These are phyloP conservation scores for Campoletis raptor DNA, from an alignment of 2,888 invertebrate genomes.

Conservation along the genomic window DNA sequence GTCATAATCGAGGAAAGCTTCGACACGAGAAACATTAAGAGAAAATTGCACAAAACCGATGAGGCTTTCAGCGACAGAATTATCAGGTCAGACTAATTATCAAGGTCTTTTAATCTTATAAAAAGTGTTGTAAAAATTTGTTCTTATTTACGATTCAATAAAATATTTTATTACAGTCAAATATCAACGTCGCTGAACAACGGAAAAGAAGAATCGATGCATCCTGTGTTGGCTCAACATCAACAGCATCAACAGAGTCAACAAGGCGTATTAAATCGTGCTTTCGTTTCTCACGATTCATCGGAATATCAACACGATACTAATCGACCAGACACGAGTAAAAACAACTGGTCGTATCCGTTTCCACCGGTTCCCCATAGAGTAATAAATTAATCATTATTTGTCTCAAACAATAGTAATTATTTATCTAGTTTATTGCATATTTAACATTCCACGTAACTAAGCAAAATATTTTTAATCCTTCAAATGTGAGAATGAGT, in stretches of 20 bases:
- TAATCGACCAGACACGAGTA: conserved; percentile 75
- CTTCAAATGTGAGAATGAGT: background rate
- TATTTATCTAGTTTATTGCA: conserved; percentile 28
- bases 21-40: conserved; percentile 86
- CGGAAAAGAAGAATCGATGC: conserved; percentile 71
- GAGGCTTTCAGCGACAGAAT: conserved; percentile 81
- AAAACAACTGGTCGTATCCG: conserved; percentile 82
- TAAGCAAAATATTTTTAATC: conserved; percentile 1
- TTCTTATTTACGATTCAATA: background rate
- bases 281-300: conserved; percentile 78
- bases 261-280: conserved; percentile 81
- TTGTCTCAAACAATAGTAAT: background rate
- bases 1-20: conserved; percentile 96
- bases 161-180: conserved; percentile 73
- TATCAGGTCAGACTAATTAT: conserved; percentile 76
- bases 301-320: conserved; percentile 77
- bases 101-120: no score
- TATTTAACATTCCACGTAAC: conserved; percentile 16
- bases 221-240: conserved; percentile 47
- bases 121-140: background rate
- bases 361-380: conserved; percentile 81
- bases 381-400: conserved; percentile 64
- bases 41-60: conserved; percentile 80
- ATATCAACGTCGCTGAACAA: conserved; percentile 80
- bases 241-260: conserved; percentile 69